Base-by-base conservation (phyloP, 2,113 vertebrate species). In the Rattus norvegicus region DNA sequence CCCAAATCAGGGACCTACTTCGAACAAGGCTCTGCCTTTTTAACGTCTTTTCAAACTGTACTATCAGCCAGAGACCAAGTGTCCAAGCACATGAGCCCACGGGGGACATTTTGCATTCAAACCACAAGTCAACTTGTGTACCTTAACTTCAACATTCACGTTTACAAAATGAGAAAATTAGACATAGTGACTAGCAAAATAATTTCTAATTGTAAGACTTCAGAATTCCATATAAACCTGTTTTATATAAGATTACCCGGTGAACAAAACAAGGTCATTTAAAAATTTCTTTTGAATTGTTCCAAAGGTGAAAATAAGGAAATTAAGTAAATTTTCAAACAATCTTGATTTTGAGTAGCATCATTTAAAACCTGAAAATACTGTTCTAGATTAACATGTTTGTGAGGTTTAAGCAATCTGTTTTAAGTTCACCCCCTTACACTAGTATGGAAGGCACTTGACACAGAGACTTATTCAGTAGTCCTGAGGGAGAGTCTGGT, bases 291-390 rank as follows among this genome's bases (percentile, higher is more conserved):
- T 39, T 56, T 63, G 39, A 75, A 52, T 88, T 72, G 1, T 85
- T 73, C 69, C 63, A 72, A 93, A 80, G 33, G 65, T 43, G 54
- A 95, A 65, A 96, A 90, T 56, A 83, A 77, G 75, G 69, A 39
- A 59, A 24, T 67, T 77, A 79, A 91, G 69, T 86, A 36, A 54
- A 87, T 59, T 91, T 33, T 13, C 13, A 80, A 85, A 84, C 77
- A 72, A 67, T n/a, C 3, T n/a, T 20, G 14, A 39, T 80, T 92
- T 90, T 75, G 20, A 92, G 79, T 49, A 73, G 22, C 5, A 36
- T 26, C 67, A 28, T 20, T 19, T 54, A 59, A 84, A 22, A 88
- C 16, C 11, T 73, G 28, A 28, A 33, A 92, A 36, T 90, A 84
- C 24, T 67, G 43, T 24, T 90, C 75, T 59, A 63, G 30, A 33